These are phyloP conservation scores for Leiothrix lutea DNA, from an alignment of 2,113 vertebrate genomes.

Conservation along the genomic window DNA sequence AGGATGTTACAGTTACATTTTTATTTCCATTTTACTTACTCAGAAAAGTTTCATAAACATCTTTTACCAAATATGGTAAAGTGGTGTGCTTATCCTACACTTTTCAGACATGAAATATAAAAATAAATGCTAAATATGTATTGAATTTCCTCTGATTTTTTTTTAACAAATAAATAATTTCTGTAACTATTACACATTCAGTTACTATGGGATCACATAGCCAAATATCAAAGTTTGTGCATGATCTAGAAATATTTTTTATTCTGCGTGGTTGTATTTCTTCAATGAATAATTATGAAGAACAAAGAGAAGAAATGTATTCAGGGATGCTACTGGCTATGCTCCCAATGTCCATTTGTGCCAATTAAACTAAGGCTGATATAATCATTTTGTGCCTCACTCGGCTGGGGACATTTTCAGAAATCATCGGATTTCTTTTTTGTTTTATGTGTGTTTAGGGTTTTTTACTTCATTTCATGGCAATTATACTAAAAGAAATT, in stretches of 20 bases:
- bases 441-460: background rate
- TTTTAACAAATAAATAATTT: background rate
- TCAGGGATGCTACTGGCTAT: background rate
- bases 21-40: background rate
- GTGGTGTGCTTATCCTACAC: background rate
- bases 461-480: background rate
- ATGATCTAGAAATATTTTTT: background rate
- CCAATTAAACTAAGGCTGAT: background rate
- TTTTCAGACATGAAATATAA: background rate
- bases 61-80: background rate
- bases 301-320: background rate
- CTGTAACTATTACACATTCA: background rate
- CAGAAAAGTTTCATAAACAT: background rate
- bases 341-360: background rate
- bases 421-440: background rate
- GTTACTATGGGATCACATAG: background rate
- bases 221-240: background rate
- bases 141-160: background rate
- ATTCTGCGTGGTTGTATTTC: background rate
- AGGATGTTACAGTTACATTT: background rate
- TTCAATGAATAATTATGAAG: background rate
- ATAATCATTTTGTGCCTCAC: background rate
- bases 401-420: background rate
- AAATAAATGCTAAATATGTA: background rate
- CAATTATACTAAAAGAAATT: background rate